Conservation (phyloP, 2,113 vertebrate genomes). For the Chelonoidis abingdonii region DNA sequence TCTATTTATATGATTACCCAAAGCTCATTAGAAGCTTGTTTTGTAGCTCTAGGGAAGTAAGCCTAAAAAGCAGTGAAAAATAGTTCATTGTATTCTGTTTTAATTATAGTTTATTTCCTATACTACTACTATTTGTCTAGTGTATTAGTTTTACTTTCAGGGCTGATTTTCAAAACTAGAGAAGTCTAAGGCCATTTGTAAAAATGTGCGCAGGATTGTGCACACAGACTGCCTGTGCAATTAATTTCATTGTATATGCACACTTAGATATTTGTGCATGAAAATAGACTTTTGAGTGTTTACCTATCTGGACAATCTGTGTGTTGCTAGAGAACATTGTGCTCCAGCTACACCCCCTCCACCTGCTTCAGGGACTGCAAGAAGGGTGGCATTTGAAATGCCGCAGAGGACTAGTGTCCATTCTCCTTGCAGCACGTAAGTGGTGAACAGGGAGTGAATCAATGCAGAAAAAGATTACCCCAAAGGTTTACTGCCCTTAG, state of each 20-base stretch:
- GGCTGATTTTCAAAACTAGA: slow-evolving; percentile 28
- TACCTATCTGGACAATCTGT: neutral
- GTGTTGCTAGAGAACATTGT: neutral
- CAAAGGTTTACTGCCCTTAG: neutral
- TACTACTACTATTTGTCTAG: slow-evolving; percentile 76
- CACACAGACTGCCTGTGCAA: neutral
- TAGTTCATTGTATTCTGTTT: slow-evolving; percentile 72
- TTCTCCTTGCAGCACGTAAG: neutral
- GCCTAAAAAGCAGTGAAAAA: slow-evolving; percentile 75
- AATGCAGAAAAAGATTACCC: neutral
- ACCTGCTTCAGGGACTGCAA: neutral
- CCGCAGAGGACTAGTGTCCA: neutral
- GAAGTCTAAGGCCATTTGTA: slow-evolving; percentile 47
- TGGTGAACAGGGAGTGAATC: neutral
- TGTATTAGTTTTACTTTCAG: slow-evolving; percentile 70
- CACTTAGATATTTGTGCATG: neutral
- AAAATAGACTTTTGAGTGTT: neutral
- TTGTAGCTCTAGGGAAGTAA: slow-evolving; percentile 76
- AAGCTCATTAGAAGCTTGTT: slow-evolving; percentile 81
- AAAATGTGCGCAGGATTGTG: neutral
- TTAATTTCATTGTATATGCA: neutral
- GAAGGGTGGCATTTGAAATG: neutral
- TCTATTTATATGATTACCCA: slow-evolving; percentile 82
- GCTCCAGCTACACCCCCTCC: neutral
- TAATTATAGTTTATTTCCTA: slow-evolving; percentile 77